phyloP scores from a whole-genome alignment of 2,797 vertebrate species.

The Champsocephalus gunnari region DNA sequence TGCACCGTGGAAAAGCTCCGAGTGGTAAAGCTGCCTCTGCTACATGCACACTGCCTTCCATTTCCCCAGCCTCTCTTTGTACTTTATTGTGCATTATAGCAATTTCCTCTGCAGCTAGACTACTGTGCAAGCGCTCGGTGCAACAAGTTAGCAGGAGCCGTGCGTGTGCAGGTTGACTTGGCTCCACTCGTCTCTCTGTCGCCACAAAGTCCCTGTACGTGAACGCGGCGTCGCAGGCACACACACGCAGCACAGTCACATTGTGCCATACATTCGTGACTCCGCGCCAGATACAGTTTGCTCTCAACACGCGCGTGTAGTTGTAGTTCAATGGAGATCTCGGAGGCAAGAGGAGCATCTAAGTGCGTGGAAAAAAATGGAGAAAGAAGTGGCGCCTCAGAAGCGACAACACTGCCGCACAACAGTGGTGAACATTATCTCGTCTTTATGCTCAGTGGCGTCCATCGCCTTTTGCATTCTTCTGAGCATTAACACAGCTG shows the following conservation, averaged over 20 bases:
- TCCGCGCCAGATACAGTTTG: slow-evolving; percentile 70
- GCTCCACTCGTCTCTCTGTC: slow-evolving; percentile 45
- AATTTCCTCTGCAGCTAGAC: slow-evolving; percentile 36
- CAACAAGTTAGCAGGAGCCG: slow-evolving; percentile 75
- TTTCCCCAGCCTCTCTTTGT: slow-evolving; percentile 35
- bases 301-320: slow-evolving; percentile 52
- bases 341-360: slow-evolving; percentile 66
- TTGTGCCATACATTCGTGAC: slow-evolving; percentile 66
- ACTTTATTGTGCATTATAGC: slow-evolving; percentile 49
- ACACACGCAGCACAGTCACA: background rate
- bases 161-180: slow-evolving; percentile 39
- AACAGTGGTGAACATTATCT: slow-evolving; percentile 75
- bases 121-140: slow-evolving; percentile 47
- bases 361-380: slow-evolving; percentile 78
- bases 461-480: slow-evolving; percentile 90
- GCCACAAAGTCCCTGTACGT: slow-evolving; percentile 54
- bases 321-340: slow-evolving; percentile 73
- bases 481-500: slow-evolving; percentile 87
- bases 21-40: slow-evolving; percentile 54
- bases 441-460: slow-evolving; percentile 85
- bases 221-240: slow-evolving; percentile 51
- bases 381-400: slow-evolving; percentile 72
- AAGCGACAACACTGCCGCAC: slow-evolving; percentile 72
- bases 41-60: slow-evolving; percentile 42
- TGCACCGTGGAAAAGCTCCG: slow-evolving; percentile 52